These are phyloP conservation scores for Rhyacophila brunnea DNA, from an alignment of 1,140 invertebrate genomes.

Conservation along the genomic window DNA sequence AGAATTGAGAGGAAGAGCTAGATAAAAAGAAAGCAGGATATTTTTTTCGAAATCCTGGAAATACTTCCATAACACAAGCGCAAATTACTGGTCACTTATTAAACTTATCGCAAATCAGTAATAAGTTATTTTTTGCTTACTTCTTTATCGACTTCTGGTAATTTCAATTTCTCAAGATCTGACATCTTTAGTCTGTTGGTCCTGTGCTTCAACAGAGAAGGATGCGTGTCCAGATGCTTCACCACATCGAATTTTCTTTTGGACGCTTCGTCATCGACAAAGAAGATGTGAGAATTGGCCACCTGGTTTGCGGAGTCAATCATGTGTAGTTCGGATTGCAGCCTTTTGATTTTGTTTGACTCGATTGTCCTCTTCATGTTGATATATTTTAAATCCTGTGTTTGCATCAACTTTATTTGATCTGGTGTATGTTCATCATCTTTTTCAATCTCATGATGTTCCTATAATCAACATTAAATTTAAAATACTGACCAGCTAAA, in stretches of 20 bases:
- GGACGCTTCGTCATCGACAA: constrained; percentile 70
- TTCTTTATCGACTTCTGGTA: constrained; percentile 58
- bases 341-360: constrained; percentile 80
- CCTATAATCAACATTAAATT: constrained; percentile 40
- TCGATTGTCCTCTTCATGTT: constrained; percentile 83
- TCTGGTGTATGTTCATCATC: constrained; percentile 73
- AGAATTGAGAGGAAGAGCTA: constrained; percentile 15
- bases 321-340: constrained; percentile 82
- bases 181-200: constrained; percentile 68
- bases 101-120: too few species aligned
- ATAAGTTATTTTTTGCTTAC: too few species aligned
- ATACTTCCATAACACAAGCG: too few species aligned
- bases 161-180: constrained; percentile 59
- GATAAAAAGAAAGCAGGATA: background rate
- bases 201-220: constrained; percentile 63
- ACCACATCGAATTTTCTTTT: constrained; percentile 66
- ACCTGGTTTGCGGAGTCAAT: constrained; percentile 68
- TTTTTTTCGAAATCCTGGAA: too few species aligned
- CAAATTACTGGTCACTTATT: too few species aligned
- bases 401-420: constrained; percentile 85
- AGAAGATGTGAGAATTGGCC: constrained; percentile 79
- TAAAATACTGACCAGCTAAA: too few species aligned
- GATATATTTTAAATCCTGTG: constrained; percentile 90
- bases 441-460: constrained; percentile 63
- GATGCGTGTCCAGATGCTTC: constrained; percentile 74